Conservation (phyloP, 2,113 vertebrate species). For the Pachycephala philippinensis region DNA sequence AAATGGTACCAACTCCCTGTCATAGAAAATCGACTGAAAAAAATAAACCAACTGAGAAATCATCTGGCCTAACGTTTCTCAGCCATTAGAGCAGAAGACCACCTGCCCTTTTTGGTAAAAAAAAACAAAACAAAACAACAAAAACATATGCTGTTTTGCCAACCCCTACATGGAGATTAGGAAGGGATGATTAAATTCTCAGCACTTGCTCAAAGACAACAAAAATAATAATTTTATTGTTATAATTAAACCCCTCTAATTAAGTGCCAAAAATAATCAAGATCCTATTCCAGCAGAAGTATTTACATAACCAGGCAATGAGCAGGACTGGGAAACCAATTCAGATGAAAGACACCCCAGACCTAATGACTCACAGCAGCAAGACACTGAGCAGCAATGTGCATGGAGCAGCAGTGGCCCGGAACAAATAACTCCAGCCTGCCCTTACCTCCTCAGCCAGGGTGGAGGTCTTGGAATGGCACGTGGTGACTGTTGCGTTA, state of each 20-base stretch:
- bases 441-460: slow-evolving; percentile 84
- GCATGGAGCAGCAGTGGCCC: background rate
- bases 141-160: background rate
- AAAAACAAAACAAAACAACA: background rate
- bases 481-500: slow-evolving; percentile 94
- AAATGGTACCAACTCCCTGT: slow-evolving; percentile 18
- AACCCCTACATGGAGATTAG: background rate
- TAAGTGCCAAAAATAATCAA: background rate
- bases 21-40: background rate
- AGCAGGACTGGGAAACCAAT: background rate
- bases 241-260: background rate
- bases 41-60: background rate
- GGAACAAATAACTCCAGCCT: background rate
- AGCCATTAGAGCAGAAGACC: background rate
- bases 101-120: background rate
- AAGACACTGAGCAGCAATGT: background rate
- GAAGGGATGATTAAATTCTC: background rate
- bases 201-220: background rate
- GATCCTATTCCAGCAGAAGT: background rate
- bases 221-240: background rate
- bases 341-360: background rate
- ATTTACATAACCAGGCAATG: background rate
- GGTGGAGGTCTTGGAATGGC: slow-evolving; percentile 89
- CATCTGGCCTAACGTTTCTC: background rate
- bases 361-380: background rate